Evolutionary conservation across 2,797 vertebrate species (phyloP).

Genomic region (Pygocentrus nattereri): DNA sequence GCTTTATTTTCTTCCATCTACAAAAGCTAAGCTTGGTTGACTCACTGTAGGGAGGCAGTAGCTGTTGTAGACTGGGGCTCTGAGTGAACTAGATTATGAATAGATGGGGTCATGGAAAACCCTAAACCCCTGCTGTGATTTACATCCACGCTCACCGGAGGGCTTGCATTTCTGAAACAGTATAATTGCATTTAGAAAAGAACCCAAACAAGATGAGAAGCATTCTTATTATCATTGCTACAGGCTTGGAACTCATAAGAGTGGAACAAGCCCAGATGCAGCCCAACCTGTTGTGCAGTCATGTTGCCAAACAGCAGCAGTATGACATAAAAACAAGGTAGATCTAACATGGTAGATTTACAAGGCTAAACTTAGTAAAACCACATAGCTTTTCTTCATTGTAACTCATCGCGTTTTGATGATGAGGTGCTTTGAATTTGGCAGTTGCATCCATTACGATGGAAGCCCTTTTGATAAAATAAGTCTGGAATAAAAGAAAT

Average conservation of each 20-base stretch:
- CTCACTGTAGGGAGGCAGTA: conserved; percentile 47
- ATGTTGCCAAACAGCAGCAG: conserved; percentile 3
- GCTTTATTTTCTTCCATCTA: not conserved
- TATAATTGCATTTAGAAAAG: conserved; percentile 53
- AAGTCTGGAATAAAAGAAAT: conserved; percentile 18
- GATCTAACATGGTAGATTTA: conserved; percentile 16
- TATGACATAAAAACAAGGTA: conserved; percentile 6
- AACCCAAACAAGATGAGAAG: conserved; percentile 40
- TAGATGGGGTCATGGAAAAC: conserved; percentile 41
- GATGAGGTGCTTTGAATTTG: not conserved
- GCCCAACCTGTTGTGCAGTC: conserved; percentile 39
- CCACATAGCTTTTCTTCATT: not conserved
- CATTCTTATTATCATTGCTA: conserved; percentile 50
- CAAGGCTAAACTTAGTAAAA: not conserved
- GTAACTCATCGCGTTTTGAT: not conserved
- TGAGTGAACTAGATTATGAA: conserved; percentile 66
- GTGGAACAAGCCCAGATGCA: conserved; percentile 27
- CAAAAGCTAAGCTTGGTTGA: not conserved
- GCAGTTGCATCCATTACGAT: not conserved
- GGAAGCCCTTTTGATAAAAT: not conserved
- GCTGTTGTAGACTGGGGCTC: conserved; percentile 48
- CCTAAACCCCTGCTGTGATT: conserved; percentile 53
- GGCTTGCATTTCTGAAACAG: conserved; percentile 30
- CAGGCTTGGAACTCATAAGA: conserved; percentile 25
- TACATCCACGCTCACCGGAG: conserved; percentile 19